Evolutionary conservation across 1,140 invertebrate genomes (phyloP).

Genomic region (Aradophagus sp.): DNA sequence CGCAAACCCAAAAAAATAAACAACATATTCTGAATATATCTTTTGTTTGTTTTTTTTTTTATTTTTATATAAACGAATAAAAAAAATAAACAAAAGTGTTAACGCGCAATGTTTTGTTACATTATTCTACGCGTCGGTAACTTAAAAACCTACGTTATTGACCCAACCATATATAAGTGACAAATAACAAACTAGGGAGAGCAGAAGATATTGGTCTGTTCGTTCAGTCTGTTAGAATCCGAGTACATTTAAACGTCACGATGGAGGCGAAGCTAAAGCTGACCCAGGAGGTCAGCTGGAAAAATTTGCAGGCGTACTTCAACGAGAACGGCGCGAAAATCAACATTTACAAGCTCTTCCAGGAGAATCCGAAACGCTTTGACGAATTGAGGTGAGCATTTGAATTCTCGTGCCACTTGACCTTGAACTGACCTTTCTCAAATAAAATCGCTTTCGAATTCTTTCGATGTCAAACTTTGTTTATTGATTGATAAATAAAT

Average conservation of each 20-base stretch:
- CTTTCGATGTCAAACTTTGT: neutral
- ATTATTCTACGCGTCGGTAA: too few species aligned
- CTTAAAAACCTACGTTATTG: neutral
- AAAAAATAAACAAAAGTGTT: too few species aligned
- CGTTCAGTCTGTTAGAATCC: neutral
- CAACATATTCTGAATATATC: too few species aligned
- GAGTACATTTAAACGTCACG: slow-evolving; percentile 16
- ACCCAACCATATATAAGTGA: too few species aligned
- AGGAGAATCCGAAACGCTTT: slow-evolving; percentile 84
- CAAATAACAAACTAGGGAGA: neutral
- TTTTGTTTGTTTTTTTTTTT: too few species aligned
- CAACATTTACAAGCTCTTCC: slow-evolving; percentile 85
- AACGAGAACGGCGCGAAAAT: slow-evolving; percentile 80
- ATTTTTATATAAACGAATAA: too few species aligned
- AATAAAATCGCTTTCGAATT: slow-evolving; percentile 8
- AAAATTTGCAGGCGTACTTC: slow-evolving; percentile 84
- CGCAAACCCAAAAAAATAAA: too few species aligned
- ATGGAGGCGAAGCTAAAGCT: slow-evolving; percentile 75
- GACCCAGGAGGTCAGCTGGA: slow-evolving; percentile 80
- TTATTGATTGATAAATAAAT: neutral
- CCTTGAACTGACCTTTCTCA: slow-evolving; percentile 66
- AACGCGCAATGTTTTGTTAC: too few species aligned
- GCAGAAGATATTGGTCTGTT: slow-evolving; percentile 28
- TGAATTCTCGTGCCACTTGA: slow-evolving; percentile 46
- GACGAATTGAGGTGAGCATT: slow-evolving; percentile 84